Conservation (phyloP, 2,888 invertebrate genomes). For the Itoplectis maculator region DNA sequence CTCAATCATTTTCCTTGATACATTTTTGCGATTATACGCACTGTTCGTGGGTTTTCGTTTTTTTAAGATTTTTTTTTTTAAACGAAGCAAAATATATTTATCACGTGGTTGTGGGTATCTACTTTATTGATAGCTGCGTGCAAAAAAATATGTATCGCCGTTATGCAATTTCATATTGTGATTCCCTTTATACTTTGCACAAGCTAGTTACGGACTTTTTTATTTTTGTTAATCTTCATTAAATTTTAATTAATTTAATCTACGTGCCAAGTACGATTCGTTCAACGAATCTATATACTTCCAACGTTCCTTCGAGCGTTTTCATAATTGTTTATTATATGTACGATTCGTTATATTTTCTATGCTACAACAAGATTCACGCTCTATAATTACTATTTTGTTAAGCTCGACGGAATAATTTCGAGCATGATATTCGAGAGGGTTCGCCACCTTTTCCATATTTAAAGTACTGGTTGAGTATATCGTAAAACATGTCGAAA, state of each 20-base stretch:
- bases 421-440: slow-evolving; percentile 46
- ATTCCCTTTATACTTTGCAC: slow-evolving; percentile 44
- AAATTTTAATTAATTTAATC: slow-evolving; percentile 50
- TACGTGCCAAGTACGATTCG: slow-evolving; percentile 55
- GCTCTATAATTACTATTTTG: slow-evolving; percentile 40
- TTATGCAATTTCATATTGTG: slow-evolving; percentile 31
- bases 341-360: slow-evolving; percentile 16
- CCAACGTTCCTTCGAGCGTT: slow-evolving; percentile 45
- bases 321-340: slow-evolving; percentile 20
- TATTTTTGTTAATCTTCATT: slow-evolving; percentile 5
- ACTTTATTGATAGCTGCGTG: slow-evolving; percentile 21
- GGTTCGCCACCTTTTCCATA: not conserved
- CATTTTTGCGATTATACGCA: not conserved
- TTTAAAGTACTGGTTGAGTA: not conserved
- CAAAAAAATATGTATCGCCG: slow-evolving; percentile 31
- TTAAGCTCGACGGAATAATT: slow-evolving; percentile 41
- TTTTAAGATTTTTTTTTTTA: not conserved
- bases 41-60: slow-evolving; percentile 11
- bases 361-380: slow-evolving; percentile 43
- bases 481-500: not conserved
- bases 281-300: slow-evolving; percentile 62
- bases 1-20: slow-evolving; percentile 4
- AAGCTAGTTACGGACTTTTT: slow-evolving; percentile 39
- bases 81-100: slow-evolving; percentile 18
- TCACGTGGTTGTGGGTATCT: not conserved